phyloP scores from a whole-genome alignment of 2,888 invertebrate species.

The Monoplex corrugatus region DNA sequence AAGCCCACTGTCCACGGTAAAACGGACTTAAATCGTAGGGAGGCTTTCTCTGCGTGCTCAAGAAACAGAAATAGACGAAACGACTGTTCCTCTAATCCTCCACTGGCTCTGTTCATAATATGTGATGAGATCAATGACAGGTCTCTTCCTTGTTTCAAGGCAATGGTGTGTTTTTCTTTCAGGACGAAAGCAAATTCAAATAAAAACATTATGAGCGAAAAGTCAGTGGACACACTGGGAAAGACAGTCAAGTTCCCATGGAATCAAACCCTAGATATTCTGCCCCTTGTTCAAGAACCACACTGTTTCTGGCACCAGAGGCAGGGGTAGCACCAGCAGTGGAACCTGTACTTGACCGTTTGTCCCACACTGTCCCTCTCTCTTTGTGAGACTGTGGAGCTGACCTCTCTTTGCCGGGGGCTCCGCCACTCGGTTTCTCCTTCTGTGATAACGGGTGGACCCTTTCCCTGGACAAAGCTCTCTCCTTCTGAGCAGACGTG shows the following conservation, averaged over 20 bases:
- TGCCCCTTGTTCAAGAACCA: slow-evolving; percentile 30
- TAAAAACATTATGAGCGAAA: too few relatives aligned
- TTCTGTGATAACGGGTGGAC: not conserved
- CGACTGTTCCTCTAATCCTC: too few relatives aligned
- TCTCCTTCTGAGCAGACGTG: not conserved
- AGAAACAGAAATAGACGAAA: too few relatives aligned
- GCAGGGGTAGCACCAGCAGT: not conserved
- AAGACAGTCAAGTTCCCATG: not conserved
- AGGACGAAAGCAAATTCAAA: too few relatives aligned
- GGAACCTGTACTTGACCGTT: not conserved
- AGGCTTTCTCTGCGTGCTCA: too few relatives aligned
- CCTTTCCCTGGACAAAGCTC: not conserved
- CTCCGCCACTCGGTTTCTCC: not conserved
- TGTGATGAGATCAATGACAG: not conserved
- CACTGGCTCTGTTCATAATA: not conserved
- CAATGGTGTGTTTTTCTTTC: not conserved
- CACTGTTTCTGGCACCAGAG: slow-evolving; percentile 12
- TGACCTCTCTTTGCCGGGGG: not conserved
- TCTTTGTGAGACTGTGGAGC: not conserved
- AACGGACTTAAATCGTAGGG: too few relatives aligned
- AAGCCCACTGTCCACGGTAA: too few relatives aligned
- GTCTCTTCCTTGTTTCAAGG: not conserved
- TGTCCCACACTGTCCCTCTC: slow-evolving; percentile 37
- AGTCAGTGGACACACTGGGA: too few relatives aligned
- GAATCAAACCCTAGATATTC: slow-evolving; percentile 24